Base-by-base conservation (phyloP, 2,113 vertebrate genomes). In the Varanus komodoensis region DNA sequence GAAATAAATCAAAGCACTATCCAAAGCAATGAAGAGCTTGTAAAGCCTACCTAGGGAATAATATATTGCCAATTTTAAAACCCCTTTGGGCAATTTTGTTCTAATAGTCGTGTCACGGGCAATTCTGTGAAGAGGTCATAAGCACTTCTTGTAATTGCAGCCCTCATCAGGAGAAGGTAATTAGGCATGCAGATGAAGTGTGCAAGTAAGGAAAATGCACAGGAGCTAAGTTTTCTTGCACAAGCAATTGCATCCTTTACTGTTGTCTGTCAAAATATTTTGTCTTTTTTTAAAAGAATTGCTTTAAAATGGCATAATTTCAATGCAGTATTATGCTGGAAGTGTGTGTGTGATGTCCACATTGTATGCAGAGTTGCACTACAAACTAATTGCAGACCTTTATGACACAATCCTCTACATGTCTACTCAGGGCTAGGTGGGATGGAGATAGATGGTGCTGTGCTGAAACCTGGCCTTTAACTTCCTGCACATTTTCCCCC, bases 1-100 rank as follows among this genome's bases (percentile, higher is more conserved):
- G 75, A 78, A 68, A 89, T 89, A 89, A 89, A 89, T 89, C 57
- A 89, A 68, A 54, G 57, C 57, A 78, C 6, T 14, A 68, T 29
- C 57, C 67, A 32, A 73, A 34, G 50, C 88, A 85, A 78, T 78
- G 32, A 32, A 68, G 73, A 50, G 4, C 32, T 68, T 83, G 44
- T 78, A 89, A 89, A 78, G 44, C 48, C 57, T 84, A 52, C 52
- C 82, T 54, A 44, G 48, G 52, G 82, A 89, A 89, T 89, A 84
- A 84, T 89, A 84, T 52, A 29, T 78, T 6, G 4, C 57, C 32
- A 68, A 84, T 67, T 90, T 25, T 69, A 82, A 90, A 73, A 32
- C 64, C 75, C 75, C 21, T 87, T 78, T 8, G 86, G 4, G 78
- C 1, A 3, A 84, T 3, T 23, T 91, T 83, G 71, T 82, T 91